A percentile compares a stretch with the other conserved stretches of the same genome.
phyloP scores from a whole-genome alignment of 2,113 vertebrate genomes.

The Aldabrachelys gigantea region DNA sequence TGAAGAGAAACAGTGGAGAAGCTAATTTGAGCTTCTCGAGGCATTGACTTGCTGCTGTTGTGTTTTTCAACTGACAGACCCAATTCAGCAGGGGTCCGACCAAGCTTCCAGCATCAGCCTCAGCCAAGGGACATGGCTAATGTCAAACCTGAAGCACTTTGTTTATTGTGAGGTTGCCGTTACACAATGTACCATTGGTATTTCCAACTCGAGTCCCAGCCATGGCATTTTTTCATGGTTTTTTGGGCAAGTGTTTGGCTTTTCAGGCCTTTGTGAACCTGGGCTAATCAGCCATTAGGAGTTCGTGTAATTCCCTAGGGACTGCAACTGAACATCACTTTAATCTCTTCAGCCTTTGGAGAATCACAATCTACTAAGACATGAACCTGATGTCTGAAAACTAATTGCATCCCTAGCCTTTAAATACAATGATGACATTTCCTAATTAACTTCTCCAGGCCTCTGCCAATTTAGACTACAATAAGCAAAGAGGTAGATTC shows the following conservation, averaged over 20 bases:
- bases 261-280: not conserved
- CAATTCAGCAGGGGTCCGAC: not conserved
- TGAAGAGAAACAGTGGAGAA: slow-evolving; percentile 19
- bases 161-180: not conserved
- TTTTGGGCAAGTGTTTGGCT: not conserved
- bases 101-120: not conserved
- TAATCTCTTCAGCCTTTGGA: not conserved
- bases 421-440: rapidly evolving
- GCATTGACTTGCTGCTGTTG: not conserved
- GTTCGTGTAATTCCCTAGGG: rapidly evolving
- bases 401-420: not conserved
- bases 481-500: not conserved
- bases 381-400: not conserved
- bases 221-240: rapidly evolving
- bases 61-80: not conserved
- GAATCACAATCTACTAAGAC: not conserved
- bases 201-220: not conserved
- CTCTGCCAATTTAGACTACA: not conserved
- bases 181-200: not conserved
- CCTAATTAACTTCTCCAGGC: not conserved
- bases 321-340: rapidly evolving
- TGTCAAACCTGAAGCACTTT: not conserved
- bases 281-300: not conserved
- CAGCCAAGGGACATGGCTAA: not conserved
- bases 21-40: not conserved